Percentiles rank a stretch among this genome's conserved stretches.
These are phyloP conservation scores for Drosophila multiciliata DNA, from an alignment of 2,888 invertebrate species.

Conservation along the genomic window DNA sequence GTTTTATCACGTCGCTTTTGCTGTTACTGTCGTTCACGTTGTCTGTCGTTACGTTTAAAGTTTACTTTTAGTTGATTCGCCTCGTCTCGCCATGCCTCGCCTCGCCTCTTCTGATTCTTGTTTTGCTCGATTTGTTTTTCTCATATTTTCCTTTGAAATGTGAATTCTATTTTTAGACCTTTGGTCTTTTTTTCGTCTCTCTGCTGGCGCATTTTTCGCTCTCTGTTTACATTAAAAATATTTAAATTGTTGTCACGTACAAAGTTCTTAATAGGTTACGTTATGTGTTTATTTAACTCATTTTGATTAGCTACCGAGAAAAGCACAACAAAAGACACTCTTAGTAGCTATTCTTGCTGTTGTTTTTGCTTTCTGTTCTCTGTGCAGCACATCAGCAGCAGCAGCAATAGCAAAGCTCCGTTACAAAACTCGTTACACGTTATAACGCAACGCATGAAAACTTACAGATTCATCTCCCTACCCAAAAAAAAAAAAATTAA, in stretches of 20 bases:
- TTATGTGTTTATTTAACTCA: conserved; percentile 80
- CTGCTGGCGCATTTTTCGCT: conserved; percentile 49
- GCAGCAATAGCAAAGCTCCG: conserved; percentile 29
- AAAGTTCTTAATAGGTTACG: conserved; percentile 80
- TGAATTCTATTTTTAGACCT: conserved; percentile 71
- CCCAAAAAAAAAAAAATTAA: neutral
- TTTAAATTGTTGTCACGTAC: conserved; percentile 80
- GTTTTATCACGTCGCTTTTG: conserved; percentile 69
- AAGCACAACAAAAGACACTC: conserved; percentile 67
- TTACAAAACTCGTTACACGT: conserved; percentile 23
- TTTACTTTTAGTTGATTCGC: conserved; percentile 48
- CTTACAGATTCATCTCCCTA: neutral
- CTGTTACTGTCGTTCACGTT: conserved; percentile 15
- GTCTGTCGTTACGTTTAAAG: conserved; percentile 48
- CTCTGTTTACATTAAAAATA: conserved; percentile 79
- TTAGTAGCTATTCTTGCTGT: conserved; percentile 25
- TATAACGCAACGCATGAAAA: conserved; percentile 1
- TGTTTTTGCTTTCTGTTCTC: conserved; percentile 3
- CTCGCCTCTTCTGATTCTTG: conserved; percentile 39
- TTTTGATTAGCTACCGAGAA: conserved; percentile 74
- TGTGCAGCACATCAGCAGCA: neutral
- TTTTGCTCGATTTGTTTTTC: conserved; percentile 65
- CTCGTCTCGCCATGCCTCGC: conserved; percentile 29
- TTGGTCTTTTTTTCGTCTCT: conserved; percentile 40
- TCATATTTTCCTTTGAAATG: conserved; percentile 69